Conservation (phyloP, 2,797 vertebrate genomes). For the Numenius phaeopus region DNA sequence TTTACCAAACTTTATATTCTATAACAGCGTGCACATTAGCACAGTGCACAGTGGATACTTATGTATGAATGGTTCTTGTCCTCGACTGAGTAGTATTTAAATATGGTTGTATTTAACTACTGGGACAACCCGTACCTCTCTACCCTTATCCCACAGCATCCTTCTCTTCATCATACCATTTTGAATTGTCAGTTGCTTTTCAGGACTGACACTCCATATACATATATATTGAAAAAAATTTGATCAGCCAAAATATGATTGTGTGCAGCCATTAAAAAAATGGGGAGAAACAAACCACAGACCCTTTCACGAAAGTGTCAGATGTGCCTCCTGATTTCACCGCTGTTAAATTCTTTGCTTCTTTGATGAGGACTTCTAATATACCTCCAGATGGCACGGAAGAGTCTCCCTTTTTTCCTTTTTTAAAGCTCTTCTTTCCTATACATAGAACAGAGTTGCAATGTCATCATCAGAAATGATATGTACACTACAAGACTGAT, state of each 20-base stretch:
- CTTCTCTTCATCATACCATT: neutral
- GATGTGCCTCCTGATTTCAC: conserved; percentile 95
- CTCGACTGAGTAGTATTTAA: neutral
- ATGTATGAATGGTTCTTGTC: neutral
- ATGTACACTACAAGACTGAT: neutral
- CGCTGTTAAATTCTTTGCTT: conserved; percentile 95
- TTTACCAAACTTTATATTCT: neutral
- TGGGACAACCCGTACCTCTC: neutral
- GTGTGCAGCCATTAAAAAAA: neutral
- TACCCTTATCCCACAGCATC: neutral
- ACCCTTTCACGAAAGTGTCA: conserved; percentile 99
- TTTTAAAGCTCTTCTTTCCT: conserved; percentile 92
- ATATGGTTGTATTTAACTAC: neutral
- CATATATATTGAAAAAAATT: neutral
- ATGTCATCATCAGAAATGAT: neutral
- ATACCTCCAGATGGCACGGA: conserved; percentile 89
- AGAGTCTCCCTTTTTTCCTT: conserved; percentile 86
- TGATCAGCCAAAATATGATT: neutral
- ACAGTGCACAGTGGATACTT: neutral
- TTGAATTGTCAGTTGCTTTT: neutral
- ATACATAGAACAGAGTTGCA: neutral
- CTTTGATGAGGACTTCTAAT: conserved; percentile 94
- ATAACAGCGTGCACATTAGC: neutral
- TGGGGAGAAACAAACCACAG: conserved; percentile 53
- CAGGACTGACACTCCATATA: neutral